Evolutionary conservation across 2,797 vertebrate genomes (phyloP), one percentile per base, ranked within the genome.

Genomic region (Pithecia hirsuta): DNA sequence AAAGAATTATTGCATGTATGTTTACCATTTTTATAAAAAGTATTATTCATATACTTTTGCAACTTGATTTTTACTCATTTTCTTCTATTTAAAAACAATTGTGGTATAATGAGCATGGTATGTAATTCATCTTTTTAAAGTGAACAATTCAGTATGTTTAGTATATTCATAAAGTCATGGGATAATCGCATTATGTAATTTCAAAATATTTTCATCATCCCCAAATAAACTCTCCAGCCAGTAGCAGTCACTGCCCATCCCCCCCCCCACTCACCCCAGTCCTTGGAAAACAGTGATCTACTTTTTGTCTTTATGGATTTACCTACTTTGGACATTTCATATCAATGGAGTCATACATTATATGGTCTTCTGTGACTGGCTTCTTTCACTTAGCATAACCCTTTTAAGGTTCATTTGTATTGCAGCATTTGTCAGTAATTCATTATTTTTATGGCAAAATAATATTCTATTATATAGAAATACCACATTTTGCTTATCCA

Each of bases 221-320:
- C 24, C 30, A 17, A 7, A 55, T n/a, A 67, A 76, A 41, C 59
- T 19, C 30, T 24, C 41, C 50, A 44, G 20, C 79, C n/a, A 3
- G 9, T 2, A 28, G 44, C 12, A 2, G 36, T 24, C 72, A 24
- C 0, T 19, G 12, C 2, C 72, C 26, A 36, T 44, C 4, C 14
- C 44, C 39, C 39, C 39, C 39, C 14, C 44, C 5, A 4, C 1
- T 24, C 33, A 8, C 14, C 28, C 41, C 33, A 15, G 19, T 4
- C 24, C 44, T 79, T 28, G 44, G 61, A n/a, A 28, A 10, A 39
- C 9, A 4, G 20, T 1, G 7, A 19, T 14, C 36, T 36, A 3
- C 13, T 30, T 67, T 64, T n/a, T 15, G 44, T 64, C 39, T 15
- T 39, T 2, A 1, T n/a, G 26, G 67, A 64, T 88, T 64, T 67